phyloP scores from a whole-genome alignment of 2,888 invertebrate genomes.

The Pyrrhia umbra region DNA sequence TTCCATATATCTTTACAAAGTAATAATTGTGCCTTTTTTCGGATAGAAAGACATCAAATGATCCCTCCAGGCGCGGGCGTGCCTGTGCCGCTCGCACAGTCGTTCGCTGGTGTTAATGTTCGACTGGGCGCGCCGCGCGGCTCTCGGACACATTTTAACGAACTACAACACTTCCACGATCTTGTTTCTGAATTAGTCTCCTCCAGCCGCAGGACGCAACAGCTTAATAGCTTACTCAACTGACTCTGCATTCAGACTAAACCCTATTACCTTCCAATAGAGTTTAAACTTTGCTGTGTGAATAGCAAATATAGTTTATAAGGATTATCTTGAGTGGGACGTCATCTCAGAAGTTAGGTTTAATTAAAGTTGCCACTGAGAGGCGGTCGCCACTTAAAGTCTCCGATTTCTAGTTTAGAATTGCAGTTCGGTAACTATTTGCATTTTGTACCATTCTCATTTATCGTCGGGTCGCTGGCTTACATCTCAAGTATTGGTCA shows the following conservation, averaged over 20 bases:
- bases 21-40: slow-evolving; percentile 15
- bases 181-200: slow-evolving; percentile 75
- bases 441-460: slow-evolving; percentile 73
- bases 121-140: neutral
- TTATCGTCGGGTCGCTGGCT: slow-evolving; percentile 56
- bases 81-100: neutral
- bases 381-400: slow-evolving; percentile 76
- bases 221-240: slow-evolving; percentile 72
- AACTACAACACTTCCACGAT: slow-evolving; percentile 64
- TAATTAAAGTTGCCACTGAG: slow-evolving; percentile 84
- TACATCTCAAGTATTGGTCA: slow-evolving; percentile 48
- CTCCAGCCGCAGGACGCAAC: slow-evolving; percentile 76
- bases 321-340: slow-evolving; percentile 81
- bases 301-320: slow-evolving; percentile 46
- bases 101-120: neutral
- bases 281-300: slow-evolving; percentile 50
- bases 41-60: too few species aligned
- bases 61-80: too few species aligned
- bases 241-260: slow-evolving; percentile 21
- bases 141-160: slow-evolving; percentile 45
- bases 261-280: slow-evolving; percentile 57
- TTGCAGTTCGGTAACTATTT: slow-evolving; percentile 80
- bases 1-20: too few species aligned
- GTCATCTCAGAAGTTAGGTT: slow-evolving; percentile 86
- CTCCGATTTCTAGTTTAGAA: slow-evolving; percentile 77